phyloP scores from a whole-genome alignment of 2,888 invertebrate genomes.

The Oegoconia quadripuncta region DNA sequence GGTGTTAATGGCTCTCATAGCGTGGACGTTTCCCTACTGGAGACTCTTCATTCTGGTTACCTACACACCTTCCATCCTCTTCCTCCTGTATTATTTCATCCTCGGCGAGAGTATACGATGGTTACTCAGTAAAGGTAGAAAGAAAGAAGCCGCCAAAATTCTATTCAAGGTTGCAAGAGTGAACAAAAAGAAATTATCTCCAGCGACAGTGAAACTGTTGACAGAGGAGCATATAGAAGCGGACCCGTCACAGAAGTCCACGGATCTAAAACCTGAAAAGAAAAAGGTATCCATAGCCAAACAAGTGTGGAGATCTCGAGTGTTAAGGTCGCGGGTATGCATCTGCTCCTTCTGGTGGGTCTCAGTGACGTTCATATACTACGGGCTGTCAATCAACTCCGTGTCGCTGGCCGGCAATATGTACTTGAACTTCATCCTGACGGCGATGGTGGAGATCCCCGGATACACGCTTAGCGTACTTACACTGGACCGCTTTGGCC shows the following conservation, averaged over 20 bases:
- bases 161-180: constrained; percentile 68
- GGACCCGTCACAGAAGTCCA: constrained; percentile 23
- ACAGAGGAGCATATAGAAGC: constrained; percentile 1
- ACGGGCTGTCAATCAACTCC: constrained; percentile 88
- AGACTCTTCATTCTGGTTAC: constrained; percentile 78
- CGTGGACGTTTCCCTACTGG: constrained; percentile 84
- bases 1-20: constrained; percentile 78
- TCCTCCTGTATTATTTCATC: constrained; percentile 80
- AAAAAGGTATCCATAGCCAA: constrained; percentile 32
- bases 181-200: constrained; percentile 57
- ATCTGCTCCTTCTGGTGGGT: constrained; percentile 89
- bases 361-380: constrained; percentile 89
- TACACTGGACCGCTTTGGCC: constrained; percentile 78
- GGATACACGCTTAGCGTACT: constrained; percentile 79
- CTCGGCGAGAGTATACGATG: constrained; percentile 84
- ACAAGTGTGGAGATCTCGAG: constrained; percentile 71
- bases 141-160: constrained; percentile 69
- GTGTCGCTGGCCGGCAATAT: constrained; percentile 86
- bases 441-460: constrained; percentile 81
- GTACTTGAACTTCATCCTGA: constrained; percentile 87
- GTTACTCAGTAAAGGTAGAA: constrained; percentile 81
- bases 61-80: constrained; percentile 81
- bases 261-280: constrained; percentile 1
- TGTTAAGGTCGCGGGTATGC: constrained; percentile 69
- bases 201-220: constrained; percentile 41